A percentile compares a stretch with the other conserved stretches of the same genome.
phyloP scores from a whole-genome alignment of 2,113 vertebrate species.

The Panthera tigris region DNA sequence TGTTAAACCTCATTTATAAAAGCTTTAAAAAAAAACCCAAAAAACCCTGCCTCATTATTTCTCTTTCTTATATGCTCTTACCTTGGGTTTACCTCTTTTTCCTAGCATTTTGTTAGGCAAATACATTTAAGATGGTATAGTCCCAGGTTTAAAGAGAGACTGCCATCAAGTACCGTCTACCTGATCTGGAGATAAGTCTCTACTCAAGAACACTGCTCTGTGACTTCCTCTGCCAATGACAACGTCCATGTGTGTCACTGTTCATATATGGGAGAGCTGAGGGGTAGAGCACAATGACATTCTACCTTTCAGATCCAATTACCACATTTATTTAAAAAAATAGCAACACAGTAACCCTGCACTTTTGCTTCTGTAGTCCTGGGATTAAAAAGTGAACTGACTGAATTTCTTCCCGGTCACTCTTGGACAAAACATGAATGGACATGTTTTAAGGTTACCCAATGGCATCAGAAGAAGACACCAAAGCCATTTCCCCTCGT shows the following conservation, averaged over 20 bases:
- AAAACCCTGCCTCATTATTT: not conserved
- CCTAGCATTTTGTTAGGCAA: not conserved
- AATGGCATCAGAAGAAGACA: not conserved
- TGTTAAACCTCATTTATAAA: slow-evolving; percentile 76
- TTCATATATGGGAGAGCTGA: not conserved
- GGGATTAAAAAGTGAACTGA: slow-evolving; percentile 17
- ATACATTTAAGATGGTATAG: not conserved
- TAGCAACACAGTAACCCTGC: not conserved
- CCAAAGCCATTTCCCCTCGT: not conserved
- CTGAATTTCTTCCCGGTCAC: not conserved
- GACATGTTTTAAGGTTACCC: not conserved
- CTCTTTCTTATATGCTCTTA: not conserved
- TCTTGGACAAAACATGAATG: not conserved
- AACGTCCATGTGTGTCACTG: not conserved
- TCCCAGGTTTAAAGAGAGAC: not conserved
- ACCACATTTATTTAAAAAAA: not conserved
- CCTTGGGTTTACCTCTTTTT: not conserved
- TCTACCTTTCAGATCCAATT: accelerated
- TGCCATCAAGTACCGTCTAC: not conserved
- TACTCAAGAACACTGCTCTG: not conserved
- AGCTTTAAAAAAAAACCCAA: slow-evolving; percentile 22
- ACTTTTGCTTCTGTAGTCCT: not conserved
- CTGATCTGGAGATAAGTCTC: not conserved
- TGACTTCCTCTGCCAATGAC: not conserved
- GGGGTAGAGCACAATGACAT: not conserved